A percentile compares a stretch with the other conserved stretches of the same genome.
phyloP scores from a whole-genome alignment of 2,797 vertebrate genomes.

The Phoeniculus purpureus region DNA sequence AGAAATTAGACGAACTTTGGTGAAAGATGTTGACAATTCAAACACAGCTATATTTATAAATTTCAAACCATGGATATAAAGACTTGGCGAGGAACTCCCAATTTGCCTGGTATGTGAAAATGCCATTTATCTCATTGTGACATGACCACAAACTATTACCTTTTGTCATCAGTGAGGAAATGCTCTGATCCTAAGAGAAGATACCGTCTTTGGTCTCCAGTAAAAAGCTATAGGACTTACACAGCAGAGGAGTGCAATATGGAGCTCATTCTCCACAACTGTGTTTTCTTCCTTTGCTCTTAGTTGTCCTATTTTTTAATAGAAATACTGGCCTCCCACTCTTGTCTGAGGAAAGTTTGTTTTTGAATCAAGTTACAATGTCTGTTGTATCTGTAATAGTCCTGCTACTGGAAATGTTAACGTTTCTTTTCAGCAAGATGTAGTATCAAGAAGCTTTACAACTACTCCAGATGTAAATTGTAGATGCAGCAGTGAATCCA shows the following conservation, averaged over 20 bases:
- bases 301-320: not conserved
- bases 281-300: not conserved
- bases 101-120: not conserved
- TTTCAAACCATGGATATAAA: not conserved
- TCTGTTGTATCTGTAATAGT: not conserved
- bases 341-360: not conserved
- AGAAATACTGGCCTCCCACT: not conserved
- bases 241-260: not conserved
- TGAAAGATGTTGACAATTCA: not conserved
- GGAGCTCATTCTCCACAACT: not conserved
- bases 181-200: not conserved
- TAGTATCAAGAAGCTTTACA: not conserved
- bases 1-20: not conserved
- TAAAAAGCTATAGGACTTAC: not conserved
- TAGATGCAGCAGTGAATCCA: not conserved
- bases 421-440: not conserved
- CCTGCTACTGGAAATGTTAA: not conserved
- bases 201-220: not conserved
- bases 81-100: not conserved
- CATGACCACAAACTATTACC: not conserved
- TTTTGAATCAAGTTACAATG: conserved; percentile 3
- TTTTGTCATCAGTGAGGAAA: not conserved
- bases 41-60: not conserved
- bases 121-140: not conserved
- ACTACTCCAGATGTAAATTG: not conserved